Evolutionary conservation across 23 tunicate genomes (phyloP).

Genomic region (Trididemnum miniatum): DNA sequence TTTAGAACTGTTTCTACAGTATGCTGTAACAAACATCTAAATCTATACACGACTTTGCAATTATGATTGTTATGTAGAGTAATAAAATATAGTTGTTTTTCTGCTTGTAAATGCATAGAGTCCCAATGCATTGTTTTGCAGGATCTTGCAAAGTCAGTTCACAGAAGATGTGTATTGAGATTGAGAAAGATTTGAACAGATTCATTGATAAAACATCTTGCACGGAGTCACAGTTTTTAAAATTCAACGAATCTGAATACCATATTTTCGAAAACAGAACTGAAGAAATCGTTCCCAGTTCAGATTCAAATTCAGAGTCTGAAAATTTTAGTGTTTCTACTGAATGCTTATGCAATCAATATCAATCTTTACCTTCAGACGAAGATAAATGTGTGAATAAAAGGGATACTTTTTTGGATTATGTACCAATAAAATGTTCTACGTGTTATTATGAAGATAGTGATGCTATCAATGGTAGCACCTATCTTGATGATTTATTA

Average conservation of each 20-base stretch:
- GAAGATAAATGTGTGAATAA: no score
- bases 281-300: constrained; percentile 29
- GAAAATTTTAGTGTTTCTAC: background rate
- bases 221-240: background rate
- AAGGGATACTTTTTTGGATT: background rate
- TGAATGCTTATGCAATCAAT: background rate
- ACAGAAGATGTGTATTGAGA: background rate
- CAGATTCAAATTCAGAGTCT: constrained; percentile 22
- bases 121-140: background rate
- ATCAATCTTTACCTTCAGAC: background rate
- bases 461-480: background rate
- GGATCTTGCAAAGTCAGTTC: background rate
- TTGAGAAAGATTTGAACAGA: background rate
- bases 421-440: background rate
- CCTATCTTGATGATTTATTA: background rate
- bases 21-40: no score
- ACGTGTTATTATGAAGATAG: background rate
- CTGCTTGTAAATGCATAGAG: no score
- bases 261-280: background rate
- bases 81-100: no score
- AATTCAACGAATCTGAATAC: constrained; percentile 1
- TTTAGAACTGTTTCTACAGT: no score
- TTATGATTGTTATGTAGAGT: no score
- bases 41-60: no score
- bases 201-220: background rate